Evolutionary conservation across 2,888 invertebrate species (phyloP), one percentile per base, ranked within the genome.

Genomic region (Ochropleura plecta): DNA sequence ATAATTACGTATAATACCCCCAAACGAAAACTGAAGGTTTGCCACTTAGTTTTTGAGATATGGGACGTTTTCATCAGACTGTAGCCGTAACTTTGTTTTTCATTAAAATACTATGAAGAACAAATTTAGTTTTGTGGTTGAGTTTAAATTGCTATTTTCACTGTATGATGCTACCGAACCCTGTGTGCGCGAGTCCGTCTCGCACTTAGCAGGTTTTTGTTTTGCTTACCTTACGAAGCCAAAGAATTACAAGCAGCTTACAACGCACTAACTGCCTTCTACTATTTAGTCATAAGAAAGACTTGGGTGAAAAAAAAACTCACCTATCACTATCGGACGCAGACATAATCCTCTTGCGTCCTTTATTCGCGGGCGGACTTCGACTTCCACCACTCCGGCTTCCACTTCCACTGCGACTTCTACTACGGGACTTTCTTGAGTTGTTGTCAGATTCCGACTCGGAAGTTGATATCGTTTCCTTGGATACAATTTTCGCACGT

Each of bases 391-490:
- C 83, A 51, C 93, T 92, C 6, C 91, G 75, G 59, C 93, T 92
- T 64, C 91, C 80, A 88, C 97, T 88, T 14, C 89, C 74, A 48
- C 90, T 91, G 62, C 92, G 85, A 60, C 91, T 91, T 75, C 92
- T 88, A 66, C 91, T 91, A 71, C 94, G 92, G 49, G 94, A 93
- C 88, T 94, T 94, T 69, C 94, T 88, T 5, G 85, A 80, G 0
- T 86, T 95, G 0, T 87, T 95, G 72, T 97, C 97, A 82, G 98
- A 98, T 84, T 97, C 97, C 0, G 98, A 98, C 90, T 98, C 98
- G 79, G 98, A 98, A 0, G 99, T 99, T 0, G 99, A 99, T 85
- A 99, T 99, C 0, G 99, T 99, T 76, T 98, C 99, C 92, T 99
- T 99, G 0, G 99, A 99, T 0, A 99, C 98, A 91, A 99, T 98